Conservation (phyloP, 2,113 vertebrate genomes). For the Sphaerodactylus townsendi region DNA sequence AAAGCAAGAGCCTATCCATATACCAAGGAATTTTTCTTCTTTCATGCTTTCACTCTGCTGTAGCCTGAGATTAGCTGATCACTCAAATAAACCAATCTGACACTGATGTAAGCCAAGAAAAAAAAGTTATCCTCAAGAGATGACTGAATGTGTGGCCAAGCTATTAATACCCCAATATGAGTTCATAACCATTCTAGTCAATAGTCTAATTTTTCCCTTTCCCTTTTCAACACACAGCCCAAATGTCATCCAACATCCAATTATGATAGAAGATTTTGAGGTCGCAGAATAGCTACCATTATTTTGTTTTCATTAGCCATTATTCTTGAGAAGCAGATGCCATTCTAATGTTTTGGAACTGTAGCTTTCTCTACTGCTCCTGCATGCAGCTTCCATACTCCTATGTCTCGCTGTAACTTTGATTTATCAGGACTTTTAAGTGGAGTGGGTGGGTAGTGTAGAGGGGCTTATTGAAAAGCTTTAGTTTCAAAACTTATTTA, state of each 20-base stretch:
- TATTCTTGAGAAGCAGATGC: background rate
- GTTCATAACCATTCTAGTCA: background rate
- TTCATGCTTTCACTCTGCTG: background rate
- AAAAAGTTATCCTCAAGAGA: background rate
- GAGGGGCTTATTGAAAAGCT: background rate
- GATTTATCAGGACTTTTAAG: background rate
- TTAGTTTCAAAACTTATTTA: constrained; percentile 27
- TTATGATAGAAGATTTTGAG: accelerated
- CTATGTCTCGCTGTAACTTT: background rate
- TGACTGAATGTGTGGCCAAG: background rate
- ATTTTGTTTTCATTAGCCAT: background rate
- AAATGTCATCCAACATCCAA: background rate
- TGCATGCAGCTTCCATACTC: background rate
- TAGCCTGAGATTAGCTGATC: background rate
- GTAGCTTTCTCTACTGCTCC: background rate
- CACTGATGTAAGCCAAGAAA: background rate
- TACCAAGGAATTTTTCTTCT: background rate
- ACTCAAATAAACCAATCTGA: background rate
- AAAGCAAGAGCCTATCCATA: background rate
- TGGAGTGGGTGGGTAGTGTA: background rate
- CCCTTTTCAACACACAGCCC: background rate
- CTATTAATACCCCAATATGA: background rate
- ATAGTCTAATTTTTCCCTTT: background rate
- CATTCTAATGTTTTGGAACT: background rate
- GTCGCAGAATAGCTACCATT: accelerated